Evolutionary conservation across 2,888 invertebrate genomes (phyloP), one percentile per base, ranked within the genome.

Genomic region (Venusia cambrica): DNA sequence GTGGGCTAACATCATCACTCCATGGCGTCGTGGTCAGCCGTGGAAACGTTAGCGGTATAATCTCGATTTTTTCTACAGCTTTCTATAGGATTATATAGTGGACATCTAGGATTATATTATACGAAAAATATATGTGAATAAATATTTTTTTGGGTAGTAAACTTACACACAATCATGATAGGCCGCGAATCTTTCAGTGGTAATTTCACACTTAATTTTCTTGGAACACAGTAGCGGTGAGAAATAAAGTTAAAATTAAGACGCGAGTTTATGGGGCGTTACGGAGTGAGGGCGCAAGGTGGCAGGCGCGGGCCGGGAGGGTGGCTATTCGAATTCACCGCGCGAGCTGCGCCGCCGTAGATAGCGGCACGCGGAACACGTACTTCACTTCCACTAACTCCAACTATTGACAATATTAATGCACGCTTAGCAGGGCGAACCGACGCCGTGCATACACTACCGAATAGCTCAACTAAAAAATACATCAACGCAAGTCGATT

Each of bases 381-480:
- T 87, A 83, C 84, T 80, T 80, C 80, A 83, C 81, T 87, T 84
- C 84, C 77, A 84, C 83, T 83, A 85, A 85, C 84, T 84, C 83
- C 78, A 81, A 85, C 85, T 87, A 87, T 85, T 87, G 85, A 87
- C 85, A 85, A 84, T 84, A 85, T 84, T 84, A 84, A 85, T 84
- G 84, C 81, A 84, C 83, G 83, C 78, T 84, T 83, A 84, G 74
- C 76, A 75, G 73, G 74, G 74, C 79, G 75, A 75, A 80, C 71
- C 73, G 73, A 51, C 62, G 65, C 43, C 79, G 76, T 78, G 83
- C 68, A 66, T 50, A 52, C 77, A 73, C 68, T 79, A 67, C 73
- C 28, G 49, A 75, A 73, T 70, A 69, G 46, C 57, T 38, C 27
- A 57, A 46, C 45, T 39, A 28, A 39, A 29, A 36, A 12, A 13